These are phyloP conservation scores for Grantiella picta DNA, from an alignment of 2,113 vertebrate genomes.

Conservation along the genomic window DNA sequence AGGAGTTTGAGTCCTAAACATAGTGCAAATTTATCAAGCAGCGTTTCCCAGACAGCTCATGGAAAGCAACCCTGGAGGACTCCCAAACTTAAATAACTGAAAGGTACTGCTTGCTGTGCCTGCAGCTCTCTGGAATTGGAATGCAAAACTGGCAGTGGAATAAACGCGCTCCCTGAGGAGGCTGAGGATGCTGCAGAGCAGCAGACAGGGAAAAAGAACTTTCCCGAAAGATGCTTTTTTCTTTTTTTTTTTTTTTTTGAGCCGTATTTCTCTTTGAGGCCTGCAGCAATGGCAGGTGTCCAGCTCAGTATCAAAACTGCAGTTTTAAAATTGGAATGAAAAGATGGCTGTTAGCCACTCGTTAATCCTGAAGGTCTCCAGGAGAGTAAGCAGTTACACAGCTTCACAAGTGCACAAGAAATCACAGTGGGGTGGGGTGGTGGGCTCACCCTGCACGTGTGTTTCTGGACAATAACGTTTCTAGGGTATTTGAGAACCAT, in stretches of 20 bases:
- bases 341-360: conserved; percentile 31
- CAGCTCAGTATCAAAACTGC: conserved; percentile 56
- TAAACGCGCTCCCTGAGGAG: neutral
- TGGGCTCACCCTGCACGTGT: neutral
- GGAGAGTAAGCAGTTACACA: neutral
- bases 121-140: conserved; percentile 5
- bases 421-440: fast-evolving
- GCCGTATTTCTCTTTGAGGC: conserved; percentile 21
- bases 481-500: neutral
- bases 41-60: conserved; percentile 13
- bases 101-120: neutral
- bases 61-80: neutral
- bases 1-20: neutral
- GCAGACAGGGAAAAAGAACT: neutral
- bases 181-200: neutral
- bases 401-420: neutral
- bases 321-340: conserved; percentile 22
- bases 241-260: neutral
- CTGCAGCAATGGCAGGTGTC: conserved; percentile 68
- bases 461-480: neutral
- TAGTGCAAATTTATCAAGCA: neutral
- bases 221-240: neutral
- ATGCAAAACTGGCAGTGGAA: conserved; percentile 12
- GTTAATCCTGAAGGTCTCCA: conserved; percentile 46
- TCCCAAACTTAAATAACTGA: conserved; percentile 12